phyloP scores from a whole-genome alignment of 2,113 vertebrate species.

The Condylura cristata region DNA sequence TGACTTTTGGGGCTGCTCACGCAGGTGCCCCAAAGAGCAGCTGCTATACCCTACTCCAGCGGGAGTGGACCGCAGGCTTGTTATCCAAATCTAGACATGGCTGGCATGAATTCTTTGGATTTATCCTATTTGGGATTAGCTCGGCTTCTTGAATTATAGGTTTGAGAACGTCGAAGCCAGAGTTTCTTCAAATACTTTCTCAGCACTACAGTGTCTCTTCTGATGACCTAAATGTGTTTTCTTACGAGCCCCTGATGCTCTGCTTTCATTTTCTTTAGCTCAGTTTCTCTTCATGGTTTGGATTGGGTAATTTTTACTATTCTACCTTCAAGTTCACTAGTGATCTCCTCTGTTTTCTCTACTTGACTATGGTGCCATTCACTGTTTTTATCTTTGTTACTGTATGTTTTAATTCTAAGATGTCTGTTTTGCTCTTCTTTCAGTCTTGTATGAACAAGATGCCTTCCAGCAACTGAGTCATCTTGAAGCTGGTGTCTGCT shows the following conservation, averaged over 20 bases:
- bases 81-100: neutral
- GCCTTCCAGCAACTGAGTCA: neutral
- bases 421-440: neutral
- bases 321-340: neutral
- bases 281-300: neutral
- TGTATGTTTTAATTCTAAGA: neutral
- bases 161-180: neutral
- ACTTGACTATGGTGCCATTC: neutral
- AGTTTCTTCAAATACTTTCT: neutral
- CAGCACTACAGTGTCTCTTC: neutral
- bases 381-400: neutral
- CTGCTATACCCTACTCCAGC: neutral
- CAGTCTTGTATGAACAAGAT: neutral
- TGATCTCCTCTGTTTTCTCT: neutral
- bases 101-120: neutral
- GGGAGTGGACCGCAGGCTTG: neutral
- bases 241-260: neutral
- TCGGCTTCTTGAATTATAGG: neutral
- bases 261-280: neutral
- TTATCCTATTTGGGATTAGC: neutral
- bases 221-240: neutral
- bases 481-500: neutral
- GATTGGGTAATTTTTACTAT: neutral
- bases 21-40: neutral
- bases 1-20: no score